These are phyloP conservation scores for Mnemiopsis leidyi DNA, from an alignment of 37 sponge, comb jelly and placozoan genomes.

Conservation along the genomic window DNA sequence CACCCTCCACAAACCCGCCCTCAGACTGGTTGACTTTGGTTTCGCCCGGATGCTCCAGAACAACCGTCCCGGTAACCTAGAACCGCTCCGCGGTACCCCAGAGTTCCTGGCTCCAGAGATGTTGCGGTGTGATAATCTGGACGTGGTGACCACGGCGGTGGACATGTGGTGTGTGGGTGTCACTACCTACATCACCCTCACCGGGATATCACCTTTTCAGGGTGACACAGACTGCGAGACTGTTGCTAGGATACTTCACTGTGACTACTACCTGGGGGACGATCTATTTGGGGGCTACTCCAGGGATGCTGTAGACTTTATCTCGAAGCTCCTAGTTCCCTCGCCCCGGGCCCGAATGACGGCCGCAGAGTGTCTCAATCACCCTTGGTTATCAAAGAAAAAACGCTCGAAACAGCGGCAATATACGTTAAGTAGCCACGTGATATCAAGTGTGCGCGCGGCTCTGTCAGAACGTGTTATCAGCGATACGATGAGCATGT, in stretches of 20 bases:
- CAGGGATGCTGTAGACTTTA: constrained; percentile 14
- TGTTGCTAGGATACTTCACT: constrained; percentile 34
- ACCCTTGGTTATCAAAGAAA: constrained; percentile 53
- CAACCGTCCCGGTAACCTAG: background rate
- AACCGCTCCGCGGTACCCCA: background rate
- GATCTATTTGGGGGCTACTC: constrained; percentile 56
- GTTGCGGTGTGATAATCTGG: background rate
- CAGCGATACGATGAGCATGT: background rate
- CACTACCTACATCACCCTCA: constrained; percentile 48
- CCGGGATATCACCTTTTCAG: constrained; percentile 43
- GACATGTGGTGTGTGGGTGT: constrained; percentile 66
- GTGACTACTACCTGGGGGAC: constrained; percentile 35
- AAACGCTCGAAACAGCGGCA: constrained; percentile 26
- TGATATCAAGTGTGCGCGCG: background rate
- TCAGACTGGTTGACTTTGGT: constrained; percentile 44
- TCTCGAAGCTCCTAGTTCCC: background rate
- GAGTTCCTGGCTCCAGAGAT: constrained; percentile 58
- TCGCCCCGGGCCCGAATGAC: background rate
- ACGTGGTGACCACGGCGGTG: background rate
- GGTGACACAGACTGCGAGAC: background rate
- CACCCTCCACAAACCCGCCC: background rate
- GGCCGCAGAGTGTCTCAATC: constrained; percentile 39
- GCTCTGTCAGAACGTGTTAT: background rate
- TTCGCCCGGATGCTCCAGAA: background rate
- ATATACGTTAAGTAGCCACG: background rate